Percentiles rank a stretch among this genome's conserved stretches.
These are phyloP conservation scores for Suillia variegata DNA, from an alignment of 2,888 invertebrate genomes.

Conservation along the genomic window DNA sequence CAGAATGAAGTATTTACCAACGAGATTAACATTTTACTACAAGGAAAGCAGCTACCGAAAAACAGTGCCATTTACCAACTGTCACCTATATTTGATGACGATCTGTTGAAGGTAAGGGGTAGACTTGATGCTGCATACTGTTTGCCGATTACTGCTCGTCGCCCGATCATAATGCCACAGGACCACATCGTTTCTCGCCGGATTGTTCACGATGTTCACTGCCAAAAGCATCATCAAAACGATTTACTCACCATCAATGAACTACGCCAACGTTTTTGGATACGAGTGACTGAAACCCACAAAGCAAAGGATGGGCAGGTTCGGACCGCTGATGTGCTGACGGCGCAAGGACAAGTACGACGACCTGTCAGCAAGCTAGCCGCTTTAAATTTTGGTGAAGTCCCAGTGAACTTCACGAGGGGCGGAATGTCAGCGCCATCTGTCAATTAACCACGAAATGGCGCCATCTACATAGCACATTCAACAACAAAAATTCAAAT, in stretches of 20 bases:
- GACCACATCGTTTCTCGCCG: not conserved
- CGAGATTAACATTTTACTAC: not conserved
- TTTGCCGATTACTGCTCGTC: slow-evolving; percentile 4
- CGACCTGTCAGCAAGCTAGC: too few relatives aligned
- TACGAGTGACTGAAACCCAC: too few relatives aligned
- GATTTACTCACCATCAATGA: slow-evolving; percentile 14
- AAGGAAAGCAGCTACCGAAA: not conserved
- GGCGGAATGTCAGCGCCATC: too few relatives aligned
- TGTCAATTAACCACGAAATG: too few relatives aligned
- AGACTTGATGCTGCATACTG: slow-evolving; percentile 9
- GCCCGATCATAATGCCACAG: slow-evolving; percentile 11
- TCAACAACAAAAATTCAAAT: too few relatives aligned
- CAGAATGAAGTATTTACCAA: not conserved
- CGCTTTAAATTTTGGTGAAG: too few relatives aligned
- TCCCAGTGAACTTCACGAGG: too few relatives aligned
- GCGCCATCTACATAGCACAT: too few relatives aligned
- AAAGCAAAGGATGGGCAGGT: too few relatives aligned
- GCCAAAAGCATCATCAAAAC: slow-evolving; percentile 15
- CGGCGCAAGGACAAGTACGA: too few relatives aligned
- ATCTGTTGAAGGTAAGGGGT: not conserved
- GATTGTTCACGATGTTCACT: not conserved
- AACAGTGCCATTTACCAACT: not conserved
- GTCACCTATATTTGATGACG: not conserved
- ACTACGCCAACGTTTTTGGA: slow-evolving; percentile 15
- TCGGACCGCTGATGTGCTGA: too few relatives aligned